Conservation (phyloP, 2,888 invertebrate genomes). For the Amitus sp. region DNA sequence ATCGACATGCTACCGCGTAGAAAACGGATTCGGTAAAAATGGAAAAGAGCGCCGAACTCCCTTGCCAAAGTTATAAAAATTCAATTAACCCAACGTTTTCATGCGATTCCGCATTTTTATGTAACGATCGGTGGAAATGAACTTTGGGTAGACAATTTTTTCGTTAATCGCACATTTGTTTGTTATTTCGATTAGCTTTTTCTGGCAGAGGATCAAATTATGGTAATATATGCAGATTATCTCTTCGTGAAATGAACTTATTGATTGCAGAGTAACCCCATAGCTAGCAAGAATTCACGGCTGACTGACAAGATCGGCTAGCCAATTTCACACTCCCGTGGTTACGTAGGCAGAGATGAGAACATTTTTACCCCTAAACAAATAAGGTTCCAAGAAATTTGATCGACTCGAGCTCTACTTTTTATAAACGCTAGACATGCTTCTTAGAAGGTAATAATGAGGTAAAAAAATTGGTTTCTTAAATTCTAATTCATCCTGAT, state of each 20-base stretch:
- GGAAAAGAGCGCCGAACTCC: constrained; percentile 37
- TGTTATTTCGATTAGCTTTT: not conserved
- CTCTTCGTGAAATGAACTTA: constrained; percentile 1
- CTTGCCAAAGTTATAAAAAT: constrained; percentile 55
- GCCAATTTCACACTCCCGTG: constrained; percentile 64
- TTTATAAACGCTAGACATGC: too few relatives aligned
- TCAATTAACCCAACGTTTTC: constrained; percentile 58
- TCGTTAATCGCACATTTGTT: not conserved
- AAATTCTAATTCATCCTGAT: too few relatives aligned
- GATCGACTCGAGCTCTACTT: constrained; percentile 13
- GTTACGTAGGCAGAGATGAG: constrained; percentile 61
- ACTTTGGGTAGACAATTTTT: constrained; percentile 24
- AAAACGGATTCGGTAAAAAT: constrained; percentile 35
- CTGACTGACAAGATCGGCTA: constrained; percentile 59
- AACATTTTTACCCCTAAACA: constrained; percentile 57
- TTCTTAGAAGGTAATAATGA: too few relatives aligned
- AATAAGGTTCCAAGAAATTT: constrained; percentile 7
- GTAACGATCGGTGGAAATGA: constrained; percentile 54
- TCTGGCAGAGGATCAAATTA: not conserved
- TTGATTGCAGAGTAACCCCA: constrained; percentile 17
- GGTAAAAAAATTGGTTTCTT: too few relatives aligned
- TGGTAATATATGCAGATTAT: not conserved
- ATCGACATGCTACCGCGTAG: constrained; percentile 30
- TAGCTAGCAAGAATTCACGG: constrained; percentile 48
- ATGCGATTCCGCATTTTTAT: constrained; percentile 59